Evolutionary conservation across 2,113 vertebrate species (phyloP), one percentile per base, ranked within the genome.

Genomic region (Etheostoma cragini): DNA sequence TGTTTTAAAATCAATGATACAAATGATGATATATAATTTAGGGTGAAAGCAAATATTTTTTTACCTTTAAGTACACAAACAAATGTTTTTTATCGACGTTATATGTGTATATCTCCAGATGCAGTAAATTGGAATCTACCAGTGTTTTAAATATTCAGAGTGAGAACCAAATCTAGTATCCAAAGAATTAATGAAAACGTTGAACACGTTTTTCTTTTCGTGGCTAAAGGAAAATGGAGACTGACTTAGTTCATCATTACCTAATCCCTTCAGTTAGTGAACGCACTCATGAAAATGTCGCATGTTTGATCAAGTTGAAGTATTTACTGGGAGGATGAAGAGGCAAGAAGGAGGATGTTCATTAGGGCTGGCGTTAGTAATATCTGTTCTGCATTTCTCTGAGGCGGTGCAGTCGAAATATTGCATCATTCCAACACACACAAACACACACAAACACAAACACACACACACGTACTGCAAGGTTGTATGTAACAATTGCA

Each of bases 341-440:
- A 52, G 72, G 46, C 45, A 12, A 78, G 61, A 35, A 65, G 26
- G 77, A 63, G 38, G 53, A 76, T 71, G 46, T 45, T 88, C 72
- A 91, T 87, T 87, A 89, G 66, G 19, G 15, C 7, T 12, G 46
- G 19, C 65, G 72, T 76, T 74, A 56, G 33, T 80, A 87, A 84
- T 80, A 76, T 78, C 73, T 87, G 66, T 57, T 90, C 62, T 82
- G 68, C 73, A 82, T 91, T 85, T 88, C 68, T 79, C 69, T 49
- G 71, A 75, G 16, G 73, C 42, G 30, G 21, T 54, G 53, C 38
- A 1, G 46, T 75, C 79, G 45, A 56, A 67, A 64, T 71, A 69
- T 88, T 86, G 82, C 88, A 84, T 83, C 88, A 82, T 82, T 82
- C 54, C 30, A 72, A 83, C 66, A 60, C 26, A n/a, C 66, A 65